phyloP scores from a whole-genome alignment of 2,113 vertebrate genomes.

The Hiodon tergisus region DNA sequence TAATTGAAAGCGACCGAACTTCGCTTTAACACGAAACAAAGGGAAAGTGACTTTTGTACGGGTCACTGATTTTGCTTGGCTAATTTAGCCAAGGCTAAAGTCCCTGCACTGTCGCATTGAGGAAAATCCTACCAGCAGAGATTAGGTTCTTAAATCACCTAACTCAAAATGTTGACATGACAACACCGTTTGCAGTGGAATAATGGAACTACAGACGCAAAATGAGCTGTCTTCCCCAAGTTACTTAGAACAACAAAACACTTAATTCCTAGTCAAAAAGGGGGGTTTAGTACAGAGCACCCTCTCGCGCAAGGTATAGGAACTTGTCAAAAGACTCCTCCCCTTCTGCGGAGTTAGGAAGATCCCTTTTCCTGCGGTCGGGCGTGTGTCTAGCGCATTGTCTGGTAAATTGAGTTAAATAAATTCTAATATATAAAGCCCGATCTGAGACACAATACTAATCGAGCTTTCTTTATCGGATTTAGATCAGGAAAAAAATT shows the following conservation, averaged over 20 bases:
- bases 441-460: not conserved
- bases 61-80: no score
- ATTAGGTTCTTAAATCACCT: no score
- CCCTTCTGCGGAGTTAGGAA: slow-evolving; percentile 32
- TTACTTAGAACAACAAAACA: not conserved
- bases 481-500: not conserved
- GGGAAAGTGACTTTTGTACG: no score
- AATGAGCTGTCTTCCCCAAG: not conserved
- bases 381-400: slow-evolving; percentile 26
- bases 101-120: no score
- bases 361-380: slow-evolving; percentile 30
- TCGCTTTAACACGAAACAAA: no score
- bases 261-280: not conserved
- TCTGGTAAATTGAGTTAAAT: slow-evolving; percentile 8
- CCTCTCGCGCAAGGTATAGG: not conserved
- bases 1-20: no score
- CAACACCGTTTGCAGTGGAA: no score
- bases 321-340: slow-evolving; percentile 23
- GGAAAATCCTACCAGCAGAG: no score
- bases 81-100: no score
- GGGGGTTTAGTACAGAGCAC: no score
- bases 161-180: no score
- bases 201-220: not conserved
- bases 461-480: not conserved
- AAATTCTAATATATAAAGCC: not conserved